Evolutionary conservation across 2,888 invertebrate species (phyloP), one percentile per base, ranked within the genome.

Genomic region (Tuta absoluta): DNA sequence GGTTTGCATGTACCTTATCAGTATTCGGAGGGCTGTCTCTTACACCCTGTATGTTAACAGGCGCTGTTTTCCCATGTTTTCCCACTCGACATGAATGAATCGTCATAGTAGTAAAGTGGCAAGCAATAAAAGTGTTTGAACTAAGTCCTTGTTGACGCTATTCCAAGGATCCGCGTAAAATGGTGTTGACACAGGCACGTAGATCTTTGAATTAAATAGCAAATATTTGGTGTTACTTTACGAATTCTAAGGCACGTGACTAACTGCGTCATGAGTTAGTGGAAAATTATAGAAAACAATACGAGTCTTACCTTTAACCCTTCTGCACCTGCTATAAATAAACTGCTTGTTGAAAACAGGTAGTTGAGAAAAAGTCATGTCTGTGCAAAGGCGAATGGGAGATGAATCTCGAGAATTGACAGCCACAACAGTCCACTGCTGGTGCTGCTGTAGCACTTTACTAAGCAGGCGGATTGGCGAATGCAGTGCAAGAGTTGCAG

Each of bases 201-300:
- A 59, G 33, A 60, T 49, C 56, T 56, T 61, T 64, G 56, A 61
- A 64, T 61, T 53, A 56, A 24, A 53, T 56, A 61, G 56, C 61
- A 61, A 64, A 64, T 64, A 64, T 58, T 33, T 24, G 28, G n/a
- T 61, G 53, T 53, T 3, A 60, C 17, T 61, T 60, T 41, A 48
- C 61, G 56, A 61, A 56, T 61, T 14, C 24, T 23, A 14, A n/a
- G 19, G 10, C 48, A 48, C 48, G 21, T 53, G 21, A 23, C 24
- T 0, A 53, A 33, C 33, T 33, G 33, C 51, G 23, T 49, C 23
- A 23, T 5, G 5, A 12, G 23, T 10, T 12, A 14, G 14, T 14
- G 14, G 51, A 53, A 49, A 19, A 49, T 21, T 19, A 10, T 49
- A 19, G 41, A 14, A 41, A 12, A 41, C 41, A 41, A 41, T 41